A percentile compares a stretch with the other conserved stretches of the same genome.
These are phyloP conservation scores for Drosophila guanche DNA, from an alignment of 1,140 invertebrate genomes.

Conservation along the genomic window DNA sequence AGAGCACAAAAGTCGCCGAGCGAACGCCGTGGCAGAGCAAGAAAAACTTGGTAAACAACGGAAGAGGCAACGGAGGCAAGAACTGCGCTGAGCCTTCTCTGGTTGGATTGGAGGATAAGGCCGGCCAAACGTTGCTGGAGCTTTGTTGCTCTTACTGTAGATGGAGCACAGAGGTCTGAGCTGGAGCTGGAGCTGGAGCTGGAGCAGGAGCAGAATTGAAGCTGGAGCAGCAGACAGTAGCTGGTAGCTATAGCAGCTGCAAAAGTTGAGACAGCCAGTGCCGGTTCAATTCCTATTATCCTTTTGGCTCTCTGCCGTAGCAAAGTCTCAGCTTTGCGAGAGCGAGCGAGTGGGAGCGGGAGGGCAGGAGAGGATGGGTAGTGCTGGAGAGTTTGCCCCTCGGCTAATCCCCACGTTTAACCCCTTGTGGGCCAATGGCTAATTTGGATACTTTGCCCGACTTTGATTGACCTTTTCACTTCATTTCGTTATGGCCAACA, in stretches of 20 bases:
- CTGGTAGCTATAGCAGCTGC: constrained; percentile 30
- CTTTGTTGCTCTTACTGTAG: constrained; percentile 7
- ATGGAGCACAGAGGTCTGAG: too few relatives aligned
- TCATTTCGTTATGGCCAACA: constrained; percentile 11
- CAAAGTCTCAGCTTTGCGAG: constrained; percentile 39
- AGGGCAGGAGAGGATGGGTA: neutral
- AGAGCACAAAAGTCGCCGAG: constrained; percentile 58
- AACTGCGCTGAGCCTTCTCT: constrained; percentile 3
- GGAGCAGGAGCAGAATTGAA: constrained; percentile 2
- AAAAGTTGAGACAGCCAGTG: constrained; percentile 63
- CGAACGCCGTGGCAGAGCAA: constrained; percentile 19
- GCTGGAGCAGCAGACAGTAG: neutral
- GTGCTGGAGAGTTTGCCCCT: constrained; percentile 6
- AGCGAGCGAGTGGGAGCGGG: neutral
- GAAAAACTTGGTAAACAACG: constrained; percentile 77
- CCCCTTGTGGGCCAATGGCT: constrained; percentile 41
- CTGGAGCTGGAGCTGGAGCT: constrained; percentile 1
- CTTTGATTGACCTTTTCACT: constrained; percentile 53
- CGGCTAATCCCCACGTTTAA: constrained; percentile 34
- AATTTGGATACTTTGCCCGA: constrained; percentile 37
- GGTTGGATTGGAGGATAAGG: constrained; percentile 11
- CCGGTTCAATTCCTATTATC: constrained; percentile 74
- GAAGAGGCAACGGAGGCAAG: constrained; percentile 9
- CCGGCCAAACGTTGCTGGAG: constrained; percentile 54
- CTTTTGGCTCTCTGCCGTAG: constrained; percentile 41